Evolutionary conservation across 1,140 invertebrate species (phyloP), one percentile per base, ranked within the genome.

Genomic region (Andricus grossulariae): DNA sequence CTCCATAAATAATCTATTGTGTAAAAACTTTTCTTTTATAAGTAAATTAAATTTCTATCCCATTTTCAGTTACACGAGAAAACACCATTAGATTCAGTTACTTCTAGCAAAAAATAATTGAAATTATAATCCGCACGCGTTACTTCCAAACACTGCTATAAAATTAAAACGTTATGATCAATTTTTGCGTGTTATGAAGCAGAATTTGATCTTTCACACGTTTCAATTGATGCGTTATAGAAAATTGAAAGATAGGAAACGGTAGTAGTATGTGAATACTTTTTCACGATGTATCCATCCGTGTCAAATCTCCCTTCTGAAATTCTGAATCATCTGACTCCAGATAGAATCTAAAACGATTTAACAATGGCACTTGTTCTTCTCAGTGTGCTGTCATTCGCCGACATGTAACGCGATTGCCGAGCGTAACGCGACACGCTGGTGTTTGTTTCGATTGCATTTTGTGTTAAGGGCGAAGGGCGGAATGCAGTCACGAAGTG

Each of bases 341-440:
- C 74, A 83, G 82, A 85, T 85, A 78, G 78, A 85, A 85, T 86
- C 82, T 84, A 85, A 86, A 87, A 85, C 84, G 85, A 88, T 88
- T 87, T 84, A 87, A 90, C 88, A 90, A 90, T 89, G 84, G 83
- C 88, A 90, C 89, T 90, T 90, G 89, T 83, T 83, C 84, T 80
- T 83, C 79, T 85, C 79, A 77, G 78, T 73, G 71, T 81, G 83
- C 82, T 87, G 88, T 88, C 89, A 85, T 83, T 71, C 80, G 16
- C 79, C 82, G 84, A 90, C 84, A 81, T 86, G 86, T 86, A 86
- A 89, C 84, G 77, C 74, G 81, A 84, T 81, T 85, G 84, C 77
- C 11, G 66, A 77, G 81, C 86, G 87, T 86, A 86, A 89, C 84
- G 79, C 74, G 81, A 84, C 85, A 80, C 82, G 80, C 80, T 80